Base-by-base conservation (phyloP, 2,888 invertebrate species). In the Euclidia mi region DNA sequence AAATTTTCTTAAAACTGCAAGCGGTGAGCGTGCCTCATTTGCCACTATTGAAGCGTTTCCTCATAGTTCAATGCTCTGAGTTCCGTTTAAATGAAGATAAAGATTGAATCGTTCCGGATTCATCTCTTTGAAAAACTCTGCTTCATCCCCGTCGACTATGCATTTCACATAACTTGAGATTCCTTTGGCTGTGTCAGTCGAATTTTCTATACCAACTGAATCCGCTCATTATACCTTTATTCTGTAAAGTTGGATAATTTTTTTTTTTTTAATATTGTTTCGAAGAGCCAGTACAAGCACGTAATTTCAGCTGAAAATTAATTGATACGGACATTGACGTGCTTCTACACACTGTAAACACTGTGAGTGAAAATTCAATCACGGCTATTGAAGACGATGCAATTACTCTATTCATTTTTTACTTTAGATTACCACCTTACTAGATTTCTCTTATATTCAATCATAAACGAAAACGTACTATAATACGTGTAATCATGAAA, bases 11-110 rank as follows among this genome's bases (percentile, higher is more conserved):
- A 89, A 90, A 90, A 89, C 89, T 90, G 87, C 83, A 79, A 85
- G 85, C 85, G 81, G 78, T 79, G 84, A 85, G 79, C 89, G 87
- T 85, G 92, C 90, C 91, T 93, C 92, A 92, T 93, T 93, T 93
- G 91, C 90, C 80, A 90, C 92, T 84, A 92, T 92, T 93, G 91
- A 93, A 78, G 76, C 82, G 79, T 84, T 81, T 79, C 79, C 80
- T 81, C 77, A 84, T 85, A 85, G 85, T 83, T 85, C 85, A 84
- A 84, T 87, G n/a, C n/a, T n/a, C n/a, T n/a, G 76, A 71, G 78
- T 87, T 84, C 82, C 80, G 78, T 85, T 86, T 80, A 87, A 87
- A 87, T 85, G 82, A 86, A 89, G 77, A 79, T 76, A 77, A 80
- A 83, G 81, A 85, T 83, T 85, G 80, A 85, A 85, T 78, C 81